Percentiles rank a stretch among this genome's conserved stretches.
phyloP scores from a whole-genome alignment of 1,140 invertebrate genomes.

The Drosophila guanche region DNA sequence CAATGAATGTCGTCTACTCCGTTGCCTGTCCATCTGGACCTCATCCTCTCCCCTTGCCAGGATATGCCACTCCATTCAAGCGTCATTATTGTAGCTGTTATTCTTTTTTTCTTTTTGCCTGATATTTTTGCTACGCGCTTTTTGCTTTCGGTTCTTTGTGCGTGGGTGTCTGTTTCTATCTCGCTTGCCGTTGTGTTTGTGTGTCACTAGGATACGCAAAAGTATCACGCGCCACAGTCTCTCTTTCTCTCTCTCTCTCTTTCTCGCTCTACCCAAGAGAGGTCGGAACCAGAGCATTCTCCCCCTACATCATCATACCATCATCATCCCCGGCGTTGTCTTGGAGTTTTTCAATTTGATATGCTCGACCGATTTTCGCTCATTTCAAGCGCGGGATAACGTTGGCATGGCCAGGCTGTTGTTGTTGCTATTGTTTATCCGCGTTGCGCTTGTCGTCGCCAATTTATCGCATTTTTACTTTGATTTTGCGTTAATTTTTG shows the following conservation, averaged over 20 bases:
- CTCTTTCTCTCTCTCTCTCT: neutral
- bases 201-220: slow-evolving; percentile 80
- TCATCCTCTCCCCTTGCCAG: neutral
- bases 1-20: slow-evolving; percentile 76
- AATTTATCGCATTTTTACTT: slow-evolving; percentile 82
- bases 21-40: slow-evolving; percentile 48
- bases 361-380: slow-evolving; percentile 81
- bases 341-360: slow-evolving; percentile 81
- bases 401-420: slow-evolving; percentile 39
- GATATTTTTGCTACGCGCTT: slow-evolving; percentile 67
- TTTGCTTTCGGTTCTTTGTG: slow-evolving; percentile 52
- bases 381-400: slow-evolving; percentile 69
- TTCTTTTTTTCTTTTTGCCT: slow-evolving; percentile 35
- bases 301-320: neutral
- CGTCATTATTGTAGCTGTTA: slow-evolving; percentile 71
- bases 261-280: neutral
- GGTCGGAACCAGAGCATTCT: slow-evolving; percentile 10
- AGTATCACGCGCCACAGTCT: slow-evolving; percentile 62
- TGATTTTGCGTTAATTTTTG: slow-evolving; percentile 81
- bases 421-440: slow-evolving; percentile 51
- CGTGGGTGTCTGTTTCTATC: slow-evolving; percentile 50
- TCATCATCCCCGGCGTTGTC: slow-evolving; percentile 45
- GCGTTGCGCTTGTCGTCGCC: slow-evolving; percentile 75
- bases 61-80: slow-evolving; percentile 25
- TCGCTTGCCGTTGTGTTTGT: slow-evolving; percentile 57